These are phyloP conservation scores for Subacronicta megacephala DNA, from an alignment of 2,888 invertebrate species.

Conservation along the genomic window DNA sequence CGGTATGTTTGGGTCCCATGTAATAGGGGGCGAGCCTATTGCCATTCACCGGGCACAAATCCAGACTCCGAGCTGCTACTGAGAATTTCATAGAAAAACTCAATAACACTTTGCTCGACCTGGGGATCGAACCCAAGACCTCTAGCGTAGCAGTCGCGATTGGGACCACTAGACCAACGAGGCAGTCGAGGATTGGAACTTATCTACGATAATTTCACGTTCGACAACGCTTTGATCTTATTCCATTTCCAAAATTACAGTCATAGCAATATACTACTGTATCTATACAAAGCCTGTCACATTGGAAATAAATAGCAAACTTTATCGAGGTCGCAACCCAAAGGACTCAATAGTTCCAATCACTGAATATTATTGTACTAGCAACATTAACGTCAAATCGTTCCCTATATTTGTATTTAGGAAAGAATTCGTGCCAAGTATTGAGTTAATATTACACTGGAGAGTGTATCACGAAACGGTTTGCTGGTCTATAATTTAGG, in stretches of 20 bases:
- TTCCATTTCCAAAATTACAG: not conserved
- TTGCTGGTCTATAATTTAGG: too few species aligned
- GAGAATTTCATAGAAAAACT: too few species aligned
- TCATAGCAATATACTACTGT: not conserved
- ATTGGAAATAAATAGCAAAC: slow-evolving; percentile 24
- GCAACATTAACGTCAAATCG: slow-evolving; percentile 43
- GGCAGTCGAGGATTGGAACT: too few species aligned
- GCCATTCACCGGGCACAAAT: too few species aligned
- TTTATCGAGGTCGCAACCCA: slow-evolving; percentile 28
- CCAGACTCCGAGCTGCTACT: too few species aligned
- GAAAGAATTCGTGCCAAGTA: slow-evolving; percentile 44
- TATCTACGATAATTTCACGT: too few species aligned
- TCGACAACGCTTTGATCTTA: not conserved
- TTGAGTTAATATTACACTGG: not conserved
- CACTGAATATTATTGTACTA: slow-evolving; percentile 36
- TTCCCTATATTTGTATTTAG: slow-evolving; percentile 39
- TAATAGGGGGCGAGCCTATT: too few species aligned
- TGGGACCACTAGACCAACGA: too few species aligned
- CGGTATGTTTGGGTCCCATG: too few species aligned
- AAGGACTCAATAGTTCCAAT: slow-evolving; percentile 40
- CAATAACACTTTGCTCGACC: too few species aligned
- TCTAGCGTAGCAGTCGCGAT: too few species aligned
- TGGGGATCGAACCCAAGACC: too few species aligned
- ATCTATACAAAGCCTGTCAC: slow-evolving; percentile 4
- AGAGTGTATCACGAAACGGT: not conserved